Evolutionary conservation across 2,797 vertebrate genomes (phyloP), one percentile per base, ranked within the genome.

Genomic region (Merluccius polli): DNA sequence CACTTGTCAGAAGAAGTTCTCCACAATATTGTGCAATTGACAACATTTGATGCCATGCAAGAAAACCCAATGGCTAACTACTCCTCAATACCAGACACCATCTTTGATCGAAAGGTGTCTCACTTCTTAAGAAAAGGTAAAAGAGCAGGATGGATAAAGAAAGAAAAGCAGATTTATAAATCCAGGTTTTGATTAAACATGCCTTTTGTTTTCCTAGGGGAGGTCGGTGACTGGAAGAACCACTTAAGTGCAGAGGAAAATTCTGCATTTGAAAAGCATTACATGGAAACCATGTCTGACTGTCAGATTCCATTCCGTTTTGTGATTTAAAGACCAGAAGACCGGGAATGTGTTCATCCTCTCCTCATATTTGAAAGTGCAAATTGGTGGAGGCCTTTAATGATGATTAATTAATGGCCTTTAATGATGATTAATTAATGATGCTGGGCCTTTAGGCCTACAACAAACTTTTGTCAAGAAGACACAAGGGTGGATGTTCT

Each of bases 41-140:
- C 89, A 0, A 91, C 86, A 4, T 97, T 97, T 11, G 91, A 94
- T 65, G 71, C 72, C 16, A 97, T 97, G 96, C 94, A 95, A 79
- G 73, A 92, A 48, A 95, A 93, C 59, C 59, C 88, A 12, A 85
- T 93, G 90, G 89, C 92, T 70, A 97, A 96, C 89, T 96, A 92
- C 65, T 94, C 83, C 35, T 87, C 82, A 2, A 0, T 90, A 0
- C 94, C 67, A 6, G 1, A 0, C 89, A 91, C 96, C 92, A 89
- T 96, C 80, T 93, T 94, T 0, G 87, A 95, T 74, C 90, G 92
- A 0, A 71, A 82, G 0, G 70, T 94, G 63, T 96, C 93, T 21
- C 85, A 93, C 3, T 98, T 98, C 86, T 95, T 96, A 95, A 93
- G 94, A 75, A 97, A 97, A 93, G 95, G 96, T 98, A 85, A 29